Percentiles rank a stretch among this genome's conserved stretches.
Evolutionary conservation across 2,113 vertebrate species (phyloP).

Genomic region (Ceratotherium simum): DNA sequence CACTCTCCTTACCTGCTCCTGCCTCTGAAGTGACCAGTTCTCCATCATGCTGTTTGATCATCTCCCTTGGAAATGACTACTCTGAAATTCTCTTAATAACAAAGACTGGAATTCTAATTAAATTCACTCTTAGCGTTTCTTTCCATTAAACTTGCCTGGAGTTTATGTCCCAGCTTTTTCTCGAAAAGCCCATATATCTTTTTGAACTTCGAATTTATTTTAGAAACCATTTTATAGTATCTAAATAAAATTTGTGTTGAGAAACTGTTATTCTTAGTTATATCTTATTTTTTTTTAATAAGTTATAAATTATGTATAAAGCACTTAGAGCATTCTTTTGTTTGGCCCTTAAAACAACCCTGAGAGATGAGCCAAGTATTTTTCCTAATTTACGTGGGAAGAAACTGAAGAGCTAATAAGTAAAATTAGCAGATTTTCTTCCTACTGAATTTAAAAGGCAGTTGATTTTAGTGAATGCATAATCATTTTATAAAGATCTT

Average conservation of each 20-base stretch:
- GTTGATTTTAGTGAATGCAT: background rate
- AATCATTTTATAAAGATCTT: background rate
- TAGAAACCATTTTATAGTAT: background rate
- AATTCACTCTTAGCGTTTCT: background rate
- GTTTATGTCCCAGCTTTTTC: background rate
- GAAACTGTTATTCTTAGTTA: background rate
- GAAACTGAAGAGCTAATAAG: background rate
- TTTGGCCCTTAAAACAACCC: background rate
- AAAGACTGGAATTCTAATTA: background rate
- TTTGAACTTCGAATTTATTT: constrained; percentile 1
- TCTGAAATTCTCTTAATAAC: background rate
- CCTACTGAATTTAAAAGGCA: background rate
- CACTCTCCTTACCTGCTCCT: background rate
- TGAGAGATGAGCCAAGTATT: background rate
- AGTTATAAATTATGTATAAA: background rate
- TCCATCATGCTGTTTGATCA: background rate
- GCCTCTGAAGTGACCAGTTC: background rate
- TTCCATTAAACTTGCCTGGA: background rate
- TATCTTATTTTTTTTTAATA: background rate
- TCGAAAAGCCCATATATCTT: background rate
- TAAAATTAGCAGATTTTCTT: background rate
- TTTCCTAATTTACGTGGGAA: background rate
- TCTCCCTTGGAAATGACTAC: background rate
- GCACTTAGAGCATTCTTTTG: background rate
- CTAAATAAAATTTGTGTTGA: constrained; percentile 19